These are phyloP conservation scores for Drosophila longiperda DNA, from an alignment of 2,888 invertebrate genomes.

Conservation along the genomic window DNA sequence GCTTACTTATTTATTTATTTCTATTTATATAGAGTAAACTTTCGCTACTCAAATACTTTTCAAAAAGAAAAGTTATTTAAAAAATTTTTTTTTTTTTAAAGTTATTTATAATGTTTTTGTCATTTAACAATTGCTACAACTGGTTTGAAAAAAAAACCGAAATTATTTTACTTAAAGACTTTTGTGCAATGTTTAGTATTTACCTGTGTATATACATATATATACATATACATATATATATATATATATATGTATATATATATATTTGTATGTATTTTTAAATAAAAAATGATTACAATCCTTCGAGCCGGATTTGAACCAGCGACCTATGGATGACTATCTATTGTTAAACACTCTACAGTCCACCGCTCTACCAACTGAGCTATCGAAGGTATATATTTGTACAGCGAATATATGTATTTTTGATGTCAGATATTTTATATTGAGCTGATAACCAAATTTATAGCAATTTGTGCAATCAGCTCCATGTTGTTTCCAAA, in stretches of 20 bases:
- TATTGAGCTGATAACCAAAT: not conserved
- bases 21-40: not conserved
- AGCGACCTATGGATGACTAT: conserved; percentile 43
- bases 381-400: conserved; percentile 55
- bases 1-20: not conserved
- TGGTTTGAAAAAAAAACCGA: not conserved
- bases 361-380: conserved; percentile 81
- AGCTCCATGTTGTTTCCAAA: not conserved
- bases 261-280: not conserved
- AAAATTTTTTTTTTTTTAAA: not conserved
- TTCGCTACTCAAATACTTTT: not conserved
- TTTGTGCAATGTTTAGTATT: not conserved
- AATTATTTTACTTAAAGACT: not conserved
- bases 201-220: not conserved
- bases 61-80: not conserved
- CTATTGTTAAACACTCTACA: conserved; percentile 48
- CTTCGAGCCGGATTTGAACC: conserved; percentile 45
- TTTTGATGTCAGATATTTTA: not conserved
- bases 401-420: not conserved
- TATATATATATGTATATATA: no score
- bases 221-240: no score
- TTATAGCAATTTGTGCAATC: not conserved
- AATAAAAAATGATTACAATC: conserved; percentile 7
- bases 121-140: not conserved
- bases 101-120: not conserved